A percentile compares a stretch with the other conserved stretches of the same genome.
phyloP scores from a whole-genome alignment of 2,113 vertebrate genomes.

The Thermophis baileyi region DNA sequence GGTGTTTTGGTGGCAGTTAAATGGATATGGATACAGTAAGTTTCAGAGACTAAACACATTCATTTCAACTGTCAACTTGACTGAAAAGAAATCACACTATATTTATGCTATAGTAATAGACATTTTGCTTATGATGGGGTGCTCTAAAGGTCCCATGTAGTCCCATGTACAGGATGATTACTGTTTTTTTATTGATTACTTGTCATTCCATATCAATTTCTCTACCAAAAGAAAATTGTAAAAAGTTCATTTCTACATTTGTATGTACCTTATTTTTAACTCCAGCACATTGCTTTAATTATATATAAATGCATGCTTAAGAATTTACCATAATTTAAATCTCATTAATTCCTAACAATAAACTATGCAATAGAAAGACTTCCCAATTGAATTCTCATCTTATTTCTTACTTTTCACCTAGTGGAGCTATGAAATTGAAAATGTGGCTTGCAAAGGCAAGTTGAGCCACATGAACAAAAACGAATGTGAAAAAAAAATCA shows the following conservation, averaged over 20 bases:
- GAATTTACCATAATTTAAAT: not conserved
- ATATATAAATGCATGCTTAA: not conserved
- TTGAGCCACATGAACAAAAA: conserved; percentile 3
- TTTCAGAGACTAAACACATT: not conserved
- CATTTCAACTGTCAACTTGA: not conserved
- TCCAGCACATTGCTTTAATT: not conserved
- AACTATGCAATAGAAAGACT: not conserved
- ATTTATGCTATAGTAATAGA: not conserved
- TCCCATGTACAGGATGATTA: not conserved
- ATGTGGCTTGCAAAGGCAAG: not conserved
- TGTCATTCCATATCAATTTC: not conserved
- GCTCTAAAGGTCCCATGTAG: not conserved
- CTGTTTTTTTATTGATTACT: not conserved
- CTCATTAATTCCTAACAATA: not conserved
- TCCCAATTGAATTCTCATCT: not conserved
- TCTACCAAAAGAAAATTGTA: not conserved
- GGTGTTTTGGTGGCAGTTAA: not conserved
- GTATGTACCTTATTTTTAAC: not conserved
- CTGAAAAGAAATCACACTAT: not conserved
- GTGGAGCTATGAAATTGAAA: not conserved
- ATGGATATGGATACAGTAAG: not conserved
- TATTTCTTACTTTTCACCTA: not conserved
- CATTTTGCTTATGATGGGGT: not conserved
- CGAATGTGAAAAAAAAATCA: not conserved
- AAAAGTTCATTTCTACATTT: not conserved